Conservation (phyloP, 2,888 invertebrate genomes). For the Strigamia maritima region DNA sequence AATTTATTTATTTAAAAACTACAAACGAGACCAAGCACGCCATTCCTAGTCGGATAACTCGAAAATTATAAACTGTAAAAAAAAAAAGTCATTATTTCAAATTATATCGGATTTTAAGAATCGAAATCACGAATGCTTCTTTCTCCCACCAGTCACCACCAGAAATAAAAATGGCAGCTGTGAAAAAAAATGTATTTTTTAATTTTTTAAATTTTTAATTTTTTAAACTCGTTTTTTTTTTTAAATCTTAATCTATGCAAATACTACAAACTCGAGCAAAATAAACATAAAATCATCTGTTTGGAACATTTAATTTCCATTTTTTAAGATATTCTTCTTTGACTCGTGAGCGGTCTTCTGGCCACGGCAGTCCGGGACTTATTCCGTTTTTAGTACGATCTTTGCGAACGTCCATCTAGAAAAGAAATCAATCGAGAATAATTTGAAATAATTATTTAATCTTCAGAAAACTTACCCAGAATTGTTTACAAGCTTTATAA, state of each 20-base stretch:
- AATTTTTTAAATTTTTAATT: background rate
- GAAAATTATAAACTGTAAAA: background rate
- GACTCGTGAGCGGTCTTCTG: conserved; percentile 66
- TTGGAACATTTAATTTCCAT: conserved; percentile 37
- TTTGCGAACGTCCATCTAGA: conserved; percentile 57
- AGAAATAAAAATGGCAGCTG: background rate
- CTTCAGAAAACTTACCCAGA: conserved; percentile 66
- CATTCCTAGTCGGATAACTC: background rate
- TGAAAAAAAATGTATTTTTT: background rate
- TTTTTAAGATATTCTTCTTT: conserved; percentile 60
- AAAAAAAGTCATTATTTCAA: background rate
- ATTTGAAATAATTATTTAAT: background rate
- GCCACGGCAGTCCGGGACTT: conserved; percentile 64
- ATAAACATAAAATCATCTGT: background rate
- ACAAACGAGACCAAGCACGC: background rate
- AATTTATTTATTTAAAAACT: background rate
- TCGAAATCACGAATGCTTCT: too few species aligned
- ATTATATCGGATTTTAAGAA: background rate
- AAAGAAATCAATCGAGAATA: conserved; percentile 46
- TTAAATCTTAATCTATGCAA: background rate
- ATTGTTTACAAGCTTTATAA: conserved; percentile 72
- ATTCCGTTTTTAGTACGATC: conserved; percentile 65
- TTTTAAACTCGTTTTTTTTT: conserved; percentile 7
- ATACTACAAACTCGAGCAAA: background rate
- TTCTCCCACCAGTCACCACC: background rate